A percentile compares a stretch with the other conserved stretches of the same genome.
Conservation (phyloP, 1,140 invertebrate species). For the Babylonia areolata region DNA sequence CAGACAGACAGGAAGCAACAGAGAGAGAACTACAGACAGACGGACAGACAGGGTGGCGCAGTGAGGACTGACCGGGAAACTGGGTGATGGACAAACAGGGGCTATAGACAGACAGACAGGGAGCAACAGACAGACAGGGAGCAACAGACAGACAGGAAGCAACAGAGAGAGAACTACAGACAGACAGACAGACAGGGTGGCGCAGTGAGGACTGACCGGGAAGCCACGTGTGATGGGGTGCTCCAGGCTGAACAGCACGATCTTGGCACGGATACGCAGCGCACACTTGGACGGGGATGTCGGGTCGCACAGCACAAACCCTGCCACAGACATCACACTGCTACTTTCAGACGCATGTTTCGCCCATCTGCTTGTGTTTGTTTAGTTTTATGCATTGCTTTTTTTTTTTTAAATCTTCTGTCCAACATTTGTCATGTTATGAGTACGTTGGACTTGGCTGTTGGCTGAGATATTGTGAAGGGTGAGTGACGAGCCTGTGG, state of each 20-base stretch:
- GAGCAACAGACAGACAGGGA: not conserved
- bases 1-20: no score
- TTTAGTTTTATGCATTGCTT: no score
- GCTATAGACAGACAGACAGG: not conserved
- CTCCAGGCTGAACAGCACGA: conserved; percentile 95
- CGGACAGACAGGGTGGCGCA: no score
- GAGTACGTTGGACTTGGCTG: no score
- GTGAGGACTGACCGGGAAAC: no score
- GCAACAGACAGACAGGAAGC: not conserved
- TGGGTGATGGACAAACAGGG: not conserved
- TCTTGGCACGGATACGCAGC: conserved; percentile 89
- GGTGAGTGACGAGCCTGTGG: no score
- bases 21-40: no score
- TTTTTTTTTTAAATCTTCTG: no score
- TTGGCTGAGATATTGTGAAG: no score
- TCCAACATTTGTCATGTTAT: no score
- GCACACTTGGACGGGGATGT: conserved; percentile 86
- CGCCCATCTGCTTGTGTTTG: no score
- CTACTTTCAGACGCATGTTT: no score
- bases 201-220: conserved; percentile 79
- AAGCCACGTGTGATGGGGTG: conserved; percentile 94
- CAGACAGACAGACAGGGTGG: not conserved
- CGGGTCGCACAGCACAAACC: conserved; percentile 87
- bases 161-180: not conserved
- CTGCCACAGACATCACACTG: conserved; percentile 46